A percentile compares a stretch with the other conserved stretches of the same genome.
Evolutionary conservation across 2,113 vertebrate genomes (phyloP).

Genomic region (Siphamia tubifer): DNA sequence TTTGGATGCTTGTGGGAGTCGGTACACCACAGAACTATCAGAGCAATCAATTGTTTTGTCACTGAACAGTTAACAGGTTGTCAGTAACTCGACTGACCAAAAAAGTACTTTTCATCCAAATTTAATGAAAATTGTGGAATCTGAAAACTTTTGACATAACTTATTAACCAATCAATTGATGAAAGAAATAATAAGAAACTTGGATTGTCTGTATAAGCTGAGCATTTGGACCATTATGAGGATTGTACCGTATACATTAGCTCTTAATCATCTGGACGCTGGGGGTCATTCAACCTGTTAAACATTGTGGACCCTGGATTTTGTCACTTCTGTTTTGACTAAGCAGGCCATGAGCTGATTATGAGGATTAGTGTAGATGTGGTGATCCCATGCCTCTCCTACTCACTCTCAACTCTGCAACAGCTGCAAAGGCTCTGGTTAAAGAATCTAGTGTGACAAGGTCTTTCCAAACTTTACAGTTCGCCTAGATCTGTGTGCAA

Average conservation of each 20-base stretch:
- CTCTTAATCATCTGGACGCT: slow-evolving; percentile 38
- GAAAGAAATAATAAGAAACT: not conserved
- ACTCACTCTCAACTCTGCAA: slow-evolving; percentile 49
- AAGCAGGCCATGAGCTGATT: slow-evolving; percentile 69
- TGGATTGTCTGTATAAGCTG: not conserved
- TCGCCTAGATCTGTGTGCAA: not conserved
- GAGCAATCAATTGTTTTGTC: not conserved
- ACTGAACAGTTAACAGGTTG: too few relatives aligned
- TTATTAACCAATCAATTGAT: too few relatives aligned
- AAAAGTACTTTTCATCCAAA: too few relatives aligned
- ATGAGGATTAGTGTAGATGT: slow-evolving; percentile 67
- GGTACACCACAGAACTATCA: slow-evolving; percentile 9
- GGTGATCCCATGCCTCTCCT: slow-evolving; percentile 51
- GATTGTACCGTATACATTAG: slow-evolving; percentile 20
- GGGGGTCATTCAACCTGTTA: slow-evolving; percentile 32
- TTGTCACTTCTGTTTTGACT: slow-evolving; percentile 70
- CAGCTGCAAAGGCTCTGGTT: slow-evolving; percentile 50
- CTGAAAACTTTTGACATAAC: too few relatives aligned
- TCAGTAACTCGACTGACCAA: too few relatives aligned
- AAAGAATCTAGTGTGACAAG: slow-evolving; percentile 21
- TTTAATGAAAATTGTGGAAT: not conserved
- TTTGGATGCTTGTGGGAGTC: slow-evolving; percentile 25
- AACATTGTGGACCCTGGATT: slow-evolving; percentile 50
- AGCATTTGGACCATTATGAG: slow-evolving; percentile 6
- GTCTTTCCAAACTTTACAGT: slow-evolving; percentile 11